A percentile compares a stretch with the other conserved stretches of the same genome.
Conservation (phyloP, 2,888 invertebrate genomes). For the Eumacrocentrus americanus region DNA sequence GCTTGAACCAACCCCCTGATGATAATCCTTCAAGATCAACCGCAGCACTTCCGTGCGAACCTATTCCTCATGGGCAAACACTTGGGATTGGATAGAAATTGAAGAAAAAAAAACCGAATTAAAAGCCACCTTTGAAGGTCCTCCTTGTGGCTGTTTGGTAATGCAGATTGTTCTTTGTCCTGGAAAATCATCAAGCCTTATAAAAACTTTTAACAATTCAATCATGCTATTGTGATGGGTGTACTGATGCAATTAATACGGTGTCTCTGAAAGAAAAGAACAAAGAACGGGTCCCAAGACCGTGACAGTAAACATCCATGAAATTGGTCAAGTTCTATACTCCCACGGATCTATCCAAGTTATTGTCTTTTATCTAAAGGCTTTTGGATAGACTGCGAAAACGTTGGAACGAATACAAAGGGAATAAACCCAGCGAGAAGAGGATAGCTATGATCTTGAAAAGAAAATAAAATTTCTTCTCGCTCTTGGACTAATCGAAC, state of each 20-base stretch:
- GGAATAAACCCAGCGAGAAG: too few species aligned
- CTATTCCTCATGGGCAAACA: conserved; percentile 8
- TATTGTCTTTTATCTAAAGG: conserved; percentile 12
- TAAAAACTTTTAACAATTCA: neutral
- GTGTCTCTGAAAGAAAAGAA: conserved; percentile 40
- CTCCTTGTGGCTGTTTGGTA: too few species aligned
- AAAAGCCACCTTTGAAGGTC: too few species aligned
- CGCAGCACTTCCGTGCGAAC: neutral
- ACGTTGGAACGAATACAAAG: too few species aligned
- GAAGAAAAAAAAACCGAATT: too few species aligned
- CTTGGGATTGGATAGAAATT: too few species aligned
- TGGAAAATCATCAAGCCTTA: too few species aligned
- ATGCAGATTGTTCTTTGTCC: too few species aligned
- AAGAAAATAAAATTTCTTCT: conserved; percentile 7
- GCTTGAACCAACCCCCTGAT: neutral
- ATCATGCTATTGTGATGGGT: neutral
- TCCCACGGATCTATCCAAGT: conserved; percentile 45
- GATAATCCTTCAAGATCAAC: conserved; percentile 25
- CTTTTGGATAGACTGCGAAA: neutral
- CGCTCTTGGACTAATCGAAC: conserved; percentile 37
- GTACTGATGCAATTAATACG: conserved; percentile 49
- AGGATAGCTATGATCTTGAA: neutral
- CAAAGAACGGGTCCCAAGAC: conserved; percentile 41
- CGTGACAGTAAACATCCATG: conserved; percentile 54
- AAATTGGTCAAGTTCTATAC: conserved; percentile 48